A percentile compares a stretch with the other conserved stretches of the same genome.
phyloP scores from a whole-genome alignment of 2,888 invertebrate species.

The Cosmia trapezina region DNA sequence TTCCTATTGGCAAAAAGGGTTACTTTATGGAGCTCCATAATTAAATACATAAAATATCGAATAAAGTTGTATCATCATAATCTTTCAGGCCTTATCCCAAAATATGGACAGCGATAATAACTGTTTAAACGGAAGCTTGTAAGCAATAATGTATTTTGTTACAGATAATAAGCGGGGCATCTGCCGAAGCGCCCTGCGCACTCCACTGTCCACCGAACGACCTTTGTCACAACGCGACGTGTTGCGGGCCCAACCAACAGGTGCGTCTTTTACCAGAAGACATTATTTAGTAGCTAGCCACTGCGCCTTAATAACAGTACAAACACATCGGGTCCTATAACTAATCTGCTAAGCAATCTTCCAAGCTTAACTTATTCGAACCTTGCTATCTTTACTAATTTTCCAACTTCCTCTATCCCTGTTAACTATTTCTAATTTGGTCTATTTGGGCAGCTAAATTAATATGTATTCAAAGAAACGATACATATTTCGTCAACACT shows the following conservation, averaged over 20 bases:
- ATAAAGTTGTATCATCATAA: neutral
- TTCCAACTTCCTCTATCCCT: constrained; percentile 25
- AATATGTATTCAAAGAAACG: neutral
- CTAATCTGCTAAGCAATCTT: constrained; percentile 35
- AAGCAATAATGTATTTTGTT: constrained; percentile 12
- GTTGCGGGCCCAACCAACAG: constrained; percentile 96
- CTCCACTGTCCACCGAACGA: constrained; percentile 96
- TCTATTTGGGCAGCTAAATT: constrained; percentile 1
- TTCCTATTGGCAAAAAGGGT: neutral
- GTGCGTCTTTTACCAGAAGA: constrained; percentile 82
- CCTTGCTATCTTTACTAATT: constrained; percentile 34
- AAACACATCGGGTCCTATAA: constrained; percentile 42
- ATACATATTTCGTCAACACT: neutral
- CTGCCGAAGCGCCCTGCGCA: constrained; percentile 92
- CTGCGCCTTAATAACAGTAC: constrained; percentile 33
- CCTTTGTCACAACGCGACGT: constrained; percentile 96
- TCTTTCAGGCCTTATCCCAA: neutral
- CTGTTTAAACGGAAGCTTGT: neutral
- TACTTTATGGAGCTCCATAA: neutral
- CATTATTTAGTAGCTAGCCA: constrained; percentile 63
- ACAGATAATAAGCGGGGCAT: constrained; percentile 85
- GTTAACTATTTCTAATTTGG: constrained; percentile 3
- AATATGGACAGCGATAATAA: neutral
- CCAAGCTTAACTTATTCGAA: constrained; percentile 13
- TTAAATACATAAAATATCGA: too few species aligned